Base-by-base conservation (phyloP, 2,797 vertebrate genomes). In the Apogon hyalosoma region DNA sequence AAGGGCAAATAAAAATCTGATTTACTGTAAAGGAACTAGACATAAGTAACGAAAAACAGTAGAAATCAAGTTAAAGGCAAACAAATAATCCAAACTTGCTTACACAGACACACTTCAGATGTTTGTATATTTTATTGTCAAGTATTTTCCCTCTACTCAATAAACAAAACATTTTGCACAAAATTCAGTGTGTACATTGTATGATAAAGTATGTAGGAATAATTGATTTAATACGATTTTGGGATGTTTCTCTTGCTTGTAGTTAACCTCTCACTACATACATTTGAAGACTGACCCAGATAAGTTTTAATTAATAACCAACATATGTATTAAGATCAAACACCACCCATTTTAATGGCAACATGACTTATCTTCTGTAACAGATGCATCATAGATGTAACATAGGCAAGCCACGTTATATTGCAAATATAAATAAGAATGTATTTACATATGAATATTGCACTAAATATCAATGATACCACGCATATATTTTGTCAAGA, bases 381-480 rank as follows among this genome's bases (percentile, higher is more conserved):
- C 45, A 76, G 59, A 58, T 53, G 15, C n/a, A 75, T 63, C 21
- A 24, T 33, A 52, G 4, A 33, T 69, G 67, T 64, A 73, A 80
- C 57, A 74, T 28, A 55, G 52, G 41, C 33, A 73, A 52, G 53
- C 54, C 45, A 46, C 0, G 14, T 66, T 63, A 41, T 67, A 63
- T 58, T 74, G 45, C 31, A 82, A 82, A 84, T 75, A 90, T 83
- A 90, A 87, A 91, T 88, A 87, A 73, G 5, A 72, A 56, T 31
- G 76, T 84, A 84, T 86, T 79, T 83, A 89, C 73, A 90, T 84
- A 86, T 82, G 53, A 71, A 57, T 75, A 83, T 83, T 85, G 73
- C 68, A 80, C 56, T 69, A 24, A 24, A 24, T 68, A 65, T 18
- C 55, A 45, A 54, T 69, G 39, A 48, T 60, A 49, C 57, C 58